Base-by-base conservation (phyloP, 2,113 vertebrate genomes). In the Hypomesus transpacificus region DNA sequence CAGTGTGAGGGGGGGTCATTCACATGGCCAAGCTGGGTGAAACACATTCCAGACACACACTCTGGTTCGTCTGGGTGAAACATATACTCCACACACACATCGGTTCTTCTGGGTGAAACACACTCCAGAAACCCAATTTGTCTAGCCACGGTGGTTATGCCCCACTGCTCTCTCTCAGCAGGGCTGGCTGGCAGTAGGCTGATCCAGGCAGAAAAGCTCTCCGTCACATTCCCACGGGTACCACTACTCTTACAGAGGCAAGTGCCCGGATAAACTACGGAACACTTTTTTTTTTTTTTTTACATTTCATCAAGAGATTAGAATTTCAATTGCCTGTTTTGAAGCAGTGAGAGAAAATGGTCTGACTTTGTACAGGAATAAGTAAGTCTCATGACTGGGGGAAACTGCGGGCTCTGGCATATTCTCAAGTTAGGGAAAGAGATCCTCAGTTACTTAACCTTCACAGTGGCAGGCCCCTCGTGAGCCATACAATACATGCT, bases 401-500 rank as follows among this genome's bases (percentile, higher is more conserved):
- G 18, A 24, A 57, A 60, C 18, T 31, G 17, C 20, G 39, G 50
- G 60, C 39, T 70, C 75, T 74, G 57, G 65, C 61, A 59, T 22
- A 31, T 34, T 69, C 3, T 51, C 8, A 28, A 16, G n/a, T 22
- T 1, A 51, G 57, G 66, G 65, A 11, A 20, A 74, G 50, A 65
- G 1, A 56, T 70, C 69, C 60, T 59, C 68, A 64, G 65, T 58
- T 51, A 39, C 68, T 58, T 65, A 72, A 63, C 51, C 59, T 71
- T 80, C 56, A 73, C 58, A 52, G 73, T 75, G 70, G 74, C 69
- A 66, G 18, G 39, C 39, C 34, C 65, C 77, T 63, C 74, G 69
- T 71, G 82, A 89, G 84, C 84, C 85, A 84, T 81, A 80, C 67
- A 56, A 56, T 71, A 76, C 68, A 67, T 51, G 57, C 68, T 61